Conservation (phyloP, 1,140 invertebrate genomes). For the Sinonovacula constricta region DNA sequence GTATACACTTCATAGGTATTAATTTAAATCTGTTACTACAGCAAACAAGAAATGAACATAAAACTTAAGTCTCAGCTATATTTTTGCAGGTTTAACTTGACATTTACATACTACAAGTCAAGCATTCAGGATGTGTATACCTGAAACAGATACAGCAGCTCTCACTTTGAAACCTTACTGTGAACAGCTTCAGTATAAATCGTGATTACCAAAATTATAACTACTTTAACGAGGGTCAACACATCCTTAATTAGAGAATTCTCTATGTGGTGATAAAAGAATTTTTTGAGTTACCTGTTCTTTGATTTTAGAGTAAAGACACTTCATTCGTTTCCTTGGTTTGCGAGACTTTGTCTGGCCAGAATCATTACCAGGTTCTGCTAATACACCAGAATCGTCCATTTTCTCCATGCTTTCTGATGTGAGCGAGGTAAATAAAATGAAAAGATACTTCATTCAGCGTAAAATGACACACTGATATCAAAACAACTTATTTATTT, state of each 20-base stretch:
- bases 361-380: background rate
- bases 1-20: no score
- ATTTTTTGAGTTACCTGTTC: conserved; percentile 68
- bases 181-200: background rate
- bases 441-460: no score
- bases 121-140: background rate
- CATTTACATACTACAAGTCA: background rate
- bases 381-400: background rate
- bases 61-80: no score
- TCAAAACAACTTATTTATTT: no score
- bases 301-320: conserved; percentile 55
- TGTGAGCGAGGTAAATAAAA: no score
- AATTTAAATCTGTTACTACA: no score
- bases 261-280: no score
- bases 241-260: no score
- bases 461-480: no score
- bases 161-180: background rate
- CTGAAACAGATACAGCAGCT: background rate
- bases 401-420: background rate
- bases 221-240: conserved; percentile 3
- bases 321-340: conserved; percentile 65
- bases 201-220: background rate
- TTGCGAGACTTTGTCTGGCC: no score
- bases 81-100: no score
- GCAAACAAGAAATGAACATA: no score